Conservation (phyloP, 2,888 invertebrate genomes). For the Leptopterna dolabrata region DNA sequence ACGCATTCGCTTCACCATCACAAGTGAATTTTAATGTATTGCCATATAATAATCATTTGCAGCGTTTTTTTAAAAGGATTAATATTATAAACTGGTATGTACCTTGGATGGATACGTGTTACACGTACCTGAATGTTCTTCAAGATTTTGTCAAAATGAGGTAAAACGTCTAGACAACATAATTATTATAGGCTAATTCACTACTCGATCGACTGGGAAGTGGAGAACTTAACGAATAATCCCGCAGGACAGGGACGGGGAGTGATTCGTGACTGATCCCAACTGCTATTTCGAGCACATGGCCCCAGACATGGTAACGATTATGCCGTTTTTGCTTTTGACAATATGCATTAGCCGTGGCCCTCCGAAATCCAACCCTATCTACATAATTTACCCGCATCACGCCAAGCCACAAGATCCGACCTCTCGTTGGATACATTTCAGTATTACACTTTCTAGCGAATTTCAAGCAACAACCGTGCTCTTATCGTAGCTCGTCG, state of each 20-base stretch:
- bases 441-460: not conserved
- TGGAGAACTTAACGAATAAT: too few relatives aligned
- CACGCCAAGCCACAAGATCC: not conserved
- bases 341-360: conserved; percentile 1
- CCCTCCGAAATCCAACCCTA: not conserved
- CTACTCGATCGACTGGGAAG: too few relatives aligned
- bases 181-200: too few relatives aligned
- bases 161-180: too few relatives aligned
- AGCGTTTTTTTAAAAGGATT: too few relatives aligned
- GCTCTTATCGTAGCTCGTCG: not conserved
- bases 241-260: not conserved
- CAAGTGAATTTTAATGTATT: too few relatives aligned
- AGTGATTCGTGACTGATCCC: not conserved
- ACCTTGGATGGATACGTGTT: too few relatives aligned
- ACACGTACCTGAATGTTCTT: too few relatives aligned
- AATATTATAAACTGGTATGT: too few relatives aligned
- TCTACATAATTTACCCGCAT: not conserved
- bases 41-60: too few relatives aligned
- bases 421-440: conserved; percentile 3
- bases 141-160: too few relatives aligned
- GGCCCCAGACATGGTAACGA: not conserved
- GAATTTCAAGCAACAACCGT: not conserved
- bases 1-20: too few relatives aligned
- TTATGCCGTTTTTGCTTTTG: not conserved
- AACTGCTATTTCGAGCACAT: not conserved